A percentile compares a stretch with the other conserved stretches of the same genome.
phyloP scores from a whole-genome alignment of 2,888 invertebrate species.

The Pollenia amentaria region DNA sequence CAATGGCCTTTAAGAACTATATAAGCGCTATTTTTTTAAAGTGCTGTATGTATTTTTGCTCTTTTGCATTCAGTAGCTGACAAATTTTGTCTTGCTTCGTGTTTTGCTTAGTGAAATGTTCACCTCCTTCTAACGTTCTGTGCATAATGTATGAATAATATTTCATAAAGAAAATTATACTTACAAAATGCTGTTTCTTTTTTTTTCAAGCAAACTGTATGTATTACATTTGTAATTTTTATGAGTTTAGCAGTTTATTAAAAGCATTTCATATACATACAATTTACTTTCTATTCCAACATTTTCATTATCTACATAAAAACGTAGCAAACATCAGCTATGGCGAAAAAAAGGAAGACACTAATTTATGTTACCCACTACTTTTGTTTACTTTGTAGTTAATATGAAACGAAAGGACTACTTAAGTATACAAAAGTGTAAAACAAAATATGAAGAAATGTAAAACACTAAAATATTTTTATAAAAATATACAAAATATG shows the following conservation, averaged over 20 bases:
- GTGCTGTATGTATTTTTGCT: neutral
- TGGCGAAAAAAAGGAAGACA: slow-evolving; percentile 18
- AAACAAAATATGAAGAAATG: neutral
- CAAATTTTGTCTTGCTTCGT: slow-evolving; percentile 9
- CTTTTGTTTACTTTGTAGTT: slow-evolving; percentile 34
- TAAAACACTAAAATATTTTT: slow-evolving; percentile 11
- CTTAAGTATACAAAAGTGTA: slow-evolving; percentile 17
- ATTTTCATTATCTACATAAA: neutral
- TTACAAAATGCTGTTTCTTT: neutral
- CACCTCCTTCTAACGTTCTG: neutral
- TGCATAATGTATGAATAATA: slow-evolving; percentile 45
- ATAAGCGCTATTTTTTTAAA: neutral
- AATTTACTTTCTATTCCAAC: slow-evolving; percentile 11
- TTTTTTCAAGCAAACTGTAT: neutral
- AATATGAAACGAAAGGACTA: slow-evolving; percentile 9
- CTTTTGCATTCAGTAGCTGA: neutral
- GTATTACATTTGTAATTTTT: slow-evolving; percentile 61
- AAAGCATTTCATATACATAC: slow-evolving; percentile 59
- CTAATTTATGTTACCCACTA: slow-evolving; percentile 36
- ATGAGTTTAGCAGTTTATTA: slow-evolving; percentile 64
- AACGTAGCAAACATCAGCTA: neutral
- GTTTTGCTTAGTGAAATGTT: neutral
- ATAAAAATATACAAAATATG: slow-evolving; percentile 10
- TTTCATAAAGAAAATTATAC: slow-evolving; percentile 12
- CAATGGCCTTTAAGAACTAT: too few relatives aligned